Evolutionary conservation across 2,888 invertebrate species (phyloP).

Genomic region (Neoaliturus tenellus): DNA sequence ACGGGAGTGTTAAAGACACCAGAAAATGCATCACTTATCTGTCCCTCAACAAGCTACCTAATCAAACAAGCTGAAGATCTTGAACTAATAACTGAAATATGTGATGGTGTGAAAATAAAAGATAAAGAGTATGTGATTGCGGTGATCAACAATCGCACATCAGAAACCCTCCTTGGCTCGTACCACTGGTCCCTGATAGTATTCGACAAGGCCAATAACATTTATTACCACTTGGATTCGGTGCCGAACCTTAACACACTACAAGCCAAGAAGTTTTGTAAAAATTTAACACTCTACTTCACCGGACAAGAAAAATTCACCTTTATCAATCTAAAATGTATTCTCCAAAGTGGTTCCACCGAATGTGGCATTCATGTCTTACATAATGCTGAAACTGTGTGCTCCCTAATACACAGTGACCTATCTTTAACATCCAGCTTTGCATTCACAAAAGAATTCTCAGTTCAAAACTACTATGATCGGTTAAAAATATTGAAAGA

Average conservation of each 20-base stretch:
- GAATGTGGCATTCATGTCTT: background rate
- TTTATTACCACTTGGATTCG: background rate
- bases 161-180: background rate
- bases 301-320: background rate
- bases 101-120: background rate
- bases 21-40: background rate
- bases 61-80: background rate
- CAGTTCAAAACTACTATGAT: too few species aligned
- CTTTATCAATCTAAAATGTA: background rate
- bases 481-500: too few species aligned
- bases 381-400: too few species aligned
- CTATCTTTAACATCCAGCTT: too few species aligned
- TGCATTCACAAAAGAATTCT: too few species aligned
- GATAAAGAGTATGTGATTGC: background rate
- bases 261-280: background rate
- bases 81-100: background rate
- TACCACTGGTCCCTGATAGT: background rate
- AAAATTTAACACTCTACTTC: background rate
- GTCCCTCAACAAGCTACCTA: background rate
- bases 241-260: background rate
- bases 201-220: background rate
- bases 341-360: background rate
- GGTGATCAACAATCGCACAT: background rate
- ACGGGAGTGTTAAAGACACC: background rate
- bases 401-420: too few species aligned